Base-by-base conservation (phyloP, 35 echinoderm and acorn worm genomes). In the Ophiothrix spiculata region DNA sequence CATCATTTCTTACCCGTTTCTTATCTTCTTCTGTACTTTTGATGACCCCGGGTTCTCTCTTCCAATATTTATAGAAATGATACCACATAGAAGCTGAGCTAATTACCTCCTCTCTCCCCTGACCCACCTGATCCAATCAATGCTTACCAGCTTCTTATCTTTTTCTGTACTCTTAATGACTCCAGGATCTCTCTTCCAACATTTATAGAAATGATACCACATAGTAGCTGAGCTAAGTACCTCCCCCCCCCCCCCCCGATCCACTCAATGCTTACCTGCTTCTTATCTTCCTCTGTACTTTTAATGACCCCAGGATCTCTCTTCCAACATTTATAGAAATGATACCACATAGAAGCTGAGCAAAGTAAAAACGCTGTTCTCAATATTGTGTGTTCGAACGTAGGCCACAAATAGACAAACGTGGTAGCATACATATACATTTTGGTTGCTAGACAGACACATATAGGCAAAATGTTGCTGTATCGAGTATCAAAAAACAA, bases 1-100 rank as follows among this genome's bases (percentile, higher is more conserved):
- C n/a, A n/a, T n/a, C n/a, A n/a, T n/a, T 31, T 84, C 91, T 93
- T 45, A 97, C 95, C 86, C 88, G 85, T 77, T 98, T 98, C 35
- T 85, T 87, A 60, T 93, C 87, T 37, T 98, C 95, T 31, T 93
- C 64, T 0, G 95, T 82, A 76, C 85, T 82, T 16, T 77, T 84
- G 81, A 98, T 93, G 32, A 98, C 42, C 0, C 95, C 95, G 10
- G 95, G 88, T 42, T 93, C 86, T 32, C 83, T 45, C 60, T 86
- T 80, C 84, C 77, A 91, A 14, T 82, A 86, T 36, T 85, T 93
- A 33, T 76, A 86, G 80, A 93, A 98, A 4, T 77, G 56, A 33
- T 78, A 86, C 19, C 81, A 77, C 80, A 93, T 85, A 35, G 54
- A 35, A 28, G 39, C 75, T 15, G 85, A 79, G 33, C 75, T 56